phyloP scores from a whole-genome alignment of 2,797 vertebrate genomes.

The Cichlasoma orientale region DNA sequence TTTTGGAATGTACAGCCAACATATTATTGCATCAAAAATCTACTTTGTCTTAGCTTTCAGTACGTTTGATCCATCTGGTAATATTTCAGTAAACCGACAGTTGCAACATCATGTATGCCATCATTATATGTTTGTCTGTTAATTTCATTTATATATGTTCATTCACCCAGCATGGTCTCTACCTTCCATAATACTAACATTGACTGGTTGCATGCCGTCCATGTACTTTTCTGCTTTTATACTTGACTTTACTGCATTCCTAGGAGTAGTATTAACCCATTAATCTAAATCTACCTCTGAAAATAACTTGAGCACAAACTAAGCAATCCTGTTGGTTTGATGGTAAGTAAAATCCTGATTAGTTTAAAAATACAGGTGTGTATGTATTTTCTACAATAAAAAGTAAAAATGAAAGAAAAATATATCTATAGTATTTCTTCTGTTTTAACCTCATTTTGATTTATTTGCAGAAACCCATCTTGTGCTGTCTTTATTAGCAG shows the following conservation, averaged over 20 bases:
- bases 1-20: conserved; percentile 4
- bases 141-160: conserved; percentile 37
- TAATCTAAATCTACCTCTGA: neutral
- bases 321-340: conserved; percentile 16
- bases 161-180: conserved; percentile 67
- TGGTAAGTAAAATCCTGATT: conserved; percentile 62
- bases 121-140: conserved; percentile 32
- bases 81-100: conserved; percentile 51
- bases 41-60: neutral
- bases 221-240: conserved; percentile 41
- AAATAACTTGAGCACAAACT: neutral
- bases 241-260: conserved; percentile 28
- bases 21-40: conserved; percentile 5
- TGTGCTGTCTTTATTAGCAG: neutral
- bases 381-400: neutral
- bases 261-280: conserved; percentile 17
- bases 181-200: conserved; percentile 60
- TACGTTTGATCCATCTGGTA: conserved; percentile 64
- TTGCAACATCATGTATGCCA: conserved; percentile 27
- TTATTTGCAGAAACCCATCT: neutral
- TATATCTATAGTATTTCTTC: neutral
- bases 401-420: neutral
- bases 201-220: conserved; percentile 67
- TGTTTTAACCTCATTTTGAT: neutral
- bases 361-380: neutral